Conservation (phyloP, 1,140 invertebrate species). For the Hyles vespertilio region DNA sequence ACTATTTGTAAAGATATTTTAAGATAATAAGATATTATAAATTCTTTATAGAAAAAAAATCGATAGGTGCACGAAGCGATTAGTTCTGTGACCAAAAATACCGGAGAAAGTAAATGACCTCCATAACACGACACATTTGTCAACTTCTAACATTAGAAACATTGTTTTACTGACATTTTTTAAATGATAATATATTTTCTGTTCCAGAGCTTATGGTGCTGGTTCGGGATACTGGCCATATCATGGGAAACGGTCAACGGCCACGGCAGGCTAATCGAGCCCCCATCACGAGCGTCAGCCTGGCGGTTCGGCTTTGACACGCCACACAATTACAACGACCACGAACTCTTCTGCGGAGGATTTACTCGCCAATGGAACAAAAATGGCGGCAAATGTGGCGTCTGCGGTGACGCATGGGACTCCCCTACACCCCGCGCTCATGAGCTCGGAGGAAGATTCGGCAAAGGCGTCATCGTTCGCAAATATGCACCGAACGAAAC, state of each 20-base stretch:
- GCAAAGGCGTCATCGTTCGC: slow-evolving; percentile 86
- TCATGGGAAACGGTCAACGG: slow-evolving; percentile 45
- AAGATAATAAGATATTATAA: too few relatives aligned
- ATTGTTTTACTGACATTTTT: background rate
- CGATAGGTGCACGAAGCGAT: too few relatives aligned
- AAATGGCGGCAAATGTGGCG: slow-evolving; percentile 89
- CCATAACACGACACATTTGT: too few relatives aligned
- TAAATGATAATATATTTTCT: slow-evolving; percentile 9
- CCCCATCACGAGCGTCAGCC: slow-evolving; percentile 88
- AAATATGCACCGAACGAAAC: slow-evolving; percentile 81
- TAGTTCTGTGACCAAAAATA: too few relatives aligned
- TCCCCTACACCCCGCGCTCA: slow-evolving; percentile 82
- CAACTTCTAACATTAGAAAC: background rate
- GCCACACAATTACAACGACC: slow-evolving; percentile 90
- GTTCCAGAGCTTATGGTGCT: slow-evolving; percentile 57
- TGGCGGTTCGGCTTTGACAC: slow-evolving; percentile 88
- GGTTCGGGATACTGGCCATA: slow-evolving; percentile 35
- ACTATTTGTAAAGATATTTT: too few relatives aligned
- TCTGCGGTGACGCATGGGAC: slow-evolving; percentile 92
- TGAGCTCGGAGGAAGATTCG: slow-evolving; percentile 90
- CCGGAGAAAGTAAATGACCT: too few relatives aligned
- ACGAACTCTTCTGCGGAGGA: slow-evolving; percentile 93
- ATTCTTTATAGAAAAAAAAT: too few relatives aligned
- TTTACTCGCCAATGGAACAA: slow-evolving; percentile 85
- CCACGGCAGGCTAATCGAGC: slow-evolving; percentile 90